A percentile compares a stretch with the other conserved stretches of the same genome.
These are phyloP conservation scores for Lerista edwardsae DNA, from an alignment of 2,797 vertebrate species.

Conservation along the genomic window DNA sequence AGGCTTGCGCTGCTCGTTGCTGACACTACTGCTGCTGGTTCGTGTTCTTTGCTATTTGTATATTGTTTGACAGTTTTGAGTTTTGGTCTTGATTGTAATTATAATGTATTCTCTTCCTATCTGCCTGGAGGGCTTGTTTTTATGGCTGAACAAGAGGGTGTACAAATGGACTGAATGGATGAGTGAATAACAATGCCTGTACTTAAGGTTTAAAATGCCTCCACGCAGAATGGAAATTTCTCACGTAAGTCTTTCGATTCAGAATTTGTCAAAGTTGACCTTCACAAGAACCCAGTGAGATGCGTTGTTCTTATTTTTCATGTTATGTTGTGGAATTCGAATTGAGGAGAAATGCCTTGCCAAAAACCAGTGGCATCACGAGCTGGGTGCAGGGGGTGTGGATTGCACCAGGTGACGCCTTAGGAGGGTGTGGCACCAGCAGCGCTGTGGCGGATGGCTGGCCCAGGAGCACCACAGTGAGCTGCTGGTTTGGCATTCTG, in stretches of 20 bases:
- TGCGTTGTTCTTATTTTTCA: no score
- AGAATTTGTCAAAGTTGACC: background rate
- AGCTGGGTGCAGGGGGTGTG: no score
- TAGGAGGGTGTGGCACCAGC: no score
- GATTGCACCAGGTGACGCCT: no score
- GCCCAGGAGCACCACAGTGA: no score
- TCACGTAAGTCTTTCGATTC: background rate
- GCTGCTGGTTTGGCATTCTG: no score
- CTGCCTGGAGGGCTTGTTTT: background rate
- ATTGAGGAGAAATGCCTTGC: background rate
- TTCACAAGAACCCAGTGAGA: background rate
- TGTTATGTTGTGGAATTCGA: background rate
- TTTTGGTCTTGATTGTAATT: background rate
- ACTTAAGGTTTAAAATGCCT: background rate
- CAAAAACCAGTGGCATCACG: no score
- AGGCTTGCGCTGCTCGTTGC: no score
- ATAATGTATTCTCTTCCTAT: background rate
- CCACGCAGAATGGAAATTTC: background rate
- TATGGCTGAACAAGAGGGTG: background rate
- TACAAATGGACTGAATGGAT: background rate
- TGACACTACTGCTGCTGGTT: background rate
- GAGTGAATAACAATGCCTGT: background rate
- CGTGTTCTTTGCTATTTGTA: background rate
- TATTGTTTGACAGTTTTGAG: background rate
- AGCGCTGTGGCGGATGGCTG: no score